Conservation (phyloP, 2,113 vertebrate species). For the Aptenodytes patagonicus region DNA sequence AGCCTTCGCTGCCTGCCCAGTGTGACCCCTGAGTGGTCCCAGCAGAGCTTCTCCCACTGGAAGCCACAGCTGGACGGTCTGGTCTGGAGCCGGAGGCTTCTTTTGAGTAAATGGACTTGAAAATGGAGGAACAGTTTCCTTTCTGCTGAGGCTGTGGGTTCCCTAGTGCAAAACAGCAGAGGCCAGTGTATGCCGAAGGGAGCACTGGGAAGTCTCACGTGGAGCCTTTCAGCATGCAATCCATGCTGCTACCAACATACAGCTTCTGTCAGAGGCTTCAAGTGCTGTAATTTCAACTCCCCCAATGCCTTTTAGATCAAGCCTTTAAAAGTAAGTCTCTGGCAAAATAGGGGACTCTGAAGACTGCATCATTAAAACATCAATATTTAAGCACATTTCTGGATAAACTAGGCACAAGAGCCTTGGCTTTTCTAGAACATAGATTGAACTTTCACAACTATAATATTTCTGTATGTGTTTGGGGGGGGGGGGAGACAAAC, state of each 20-base stretch:
- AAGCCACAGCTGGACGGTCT: neutral
- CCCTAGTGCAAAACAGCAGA: neutral
- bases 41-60: neutral
- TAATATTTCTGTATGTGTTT: neutral
- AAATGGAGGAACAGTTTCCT: neutral
- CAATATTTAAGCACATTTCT: neutral
- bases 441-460: neutral
- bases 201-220: fast-evolving
- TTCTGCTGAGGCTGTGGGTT: neutral
- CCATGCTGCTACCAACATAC: neutral
- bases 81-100: neutral
- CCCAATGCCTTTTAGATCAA: neutral
- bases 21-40: too few relatives aligned
- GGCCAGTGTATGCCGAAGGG: fast-evolving
- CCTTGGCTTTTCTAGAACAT: neutral
- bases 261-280: neutral
- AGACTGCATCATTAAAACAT: neutral
- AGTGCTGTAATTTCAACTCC: neutral
- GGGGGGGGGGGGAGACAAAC: too few relatives aligned
- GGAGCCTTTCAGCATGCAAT: neutral
- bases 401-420: neutral
- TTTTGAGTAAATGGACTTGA: neutral
- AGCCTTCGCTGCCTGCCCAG: neutral
- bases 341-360: neutral
- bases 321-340: neutral